Evolutionary conservation across 2,113 vertebrate species (phyloP), one percentile per base, ranked within the genome.

Genomic region (Oceanites oceanicus): DNA sequence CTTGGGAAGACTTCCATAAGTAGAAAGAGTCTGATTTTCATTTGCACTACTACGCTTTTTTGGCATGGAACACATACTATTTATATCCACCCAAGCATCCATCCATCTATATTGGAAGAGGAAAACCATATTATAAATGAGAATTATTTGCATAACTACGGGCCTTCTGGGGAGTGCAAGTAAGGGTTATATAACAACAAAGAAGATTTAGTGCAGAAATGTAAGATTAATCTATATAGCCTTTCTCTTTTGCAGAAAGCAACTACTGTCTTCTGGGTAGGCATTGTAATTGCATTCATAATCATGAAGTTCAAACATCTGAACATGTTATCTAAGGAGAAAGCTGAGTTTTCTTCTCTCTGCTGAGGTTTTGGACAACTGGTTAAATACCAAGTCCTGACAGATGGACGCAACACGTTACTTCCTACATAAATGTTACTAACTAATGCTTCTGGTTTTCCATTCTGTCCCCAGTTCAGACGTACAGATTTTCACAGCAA

Each of bases 1-100:
- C 83, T 92, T 91, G 73, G 58, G 77, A 94, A 84, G 88, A 93
- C 90, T 96, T 92, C 73, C 83, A 8, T 70, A 94, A 96, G 94
- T 56, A 94, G 59, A 83, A 88, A 29, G 78, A 86, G 68, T 77
- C 94, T 91, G 95, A 94, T 93, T 96, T 92, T 94, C 72, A 89
- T 95, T 93, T 95, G 81, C 1, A 8, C 55, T 71, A 47, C 77
- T 53, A 66, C 0, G 8, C 4, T 63, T 90, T 85, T 94, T 94
- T 67, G 62, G 13, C 47, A 87, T 14, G 30, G 72, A 92, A 85
- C 66, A n/a, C 29, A 62, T 53, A 72, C 87, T 95, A 94, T 93
- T 97, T 94, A 93, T 96, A 95, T 66, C 74, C 62, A 85, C 62
- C 49, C 61, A 49, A 95, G 58, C 71, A 96, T 53, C 55, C 53